Evolutionary conservation across 2,113 vertebrate species (phyloP).

Genomic region (Atlantisia rogersi): DNA sequence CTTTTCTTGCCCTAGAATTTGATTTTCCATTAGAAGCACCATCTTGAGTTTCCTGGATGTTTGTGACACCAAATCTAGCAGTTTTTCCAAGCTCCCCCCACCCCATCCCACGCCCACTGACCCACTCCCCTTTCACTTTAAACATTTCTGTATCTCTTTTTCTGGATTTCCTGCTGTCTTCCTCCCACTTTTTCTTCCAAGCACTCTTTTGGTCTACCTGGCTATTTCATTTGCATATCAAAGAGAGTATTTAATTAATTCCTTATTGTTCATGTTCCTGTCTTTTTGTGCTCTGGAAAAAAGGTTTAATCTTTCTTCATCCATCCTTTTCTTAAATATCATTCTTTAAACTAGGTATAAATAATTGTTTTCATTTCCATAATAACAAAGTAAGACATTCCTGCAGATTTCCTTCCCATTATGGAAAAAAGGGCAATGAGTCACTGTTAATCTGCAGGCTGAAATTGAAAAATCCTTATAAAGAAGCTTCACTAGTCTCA

Average conservation of each 20-base stretch:
- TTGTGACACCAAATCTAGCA: not conserved
- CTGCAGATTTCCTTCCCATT: not conserved
- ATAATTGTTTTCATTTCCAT: not conserved
- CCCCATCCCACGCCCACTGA: no score
- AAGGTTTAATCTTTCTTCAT: not conserved
- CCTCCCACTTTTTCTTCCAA: not conserved
- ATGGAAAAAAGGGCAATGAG: not conserved
- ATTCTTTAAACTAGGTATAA: not conserved
- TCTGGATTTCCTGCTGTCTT: not conserved
- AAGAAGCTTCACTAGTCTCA: not conserved
- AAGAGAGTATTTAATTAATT: constrained; percentile 16
- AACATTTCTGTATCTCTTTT: not conserved
- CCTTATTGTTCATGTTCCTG: not conserved
- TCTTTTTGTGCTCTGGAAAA: not conserved
- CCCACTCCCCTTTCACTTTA: not conserved
- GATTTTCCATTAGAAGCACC: not conserved
- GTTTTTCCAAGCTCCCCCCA: not conserved
- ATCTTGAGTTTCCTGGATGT: not conserved
- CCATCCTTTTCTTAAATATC: not conserved
- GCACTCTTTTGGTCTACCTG: not conserved
- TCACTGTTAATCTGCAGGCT: not conserved
- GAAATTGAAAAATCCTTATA: not conserved
- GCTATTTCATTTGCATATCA: not conserved
- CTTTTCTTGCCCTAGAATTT: not conserved
- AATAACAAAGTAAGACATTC: not conserved